Evolutionary conservation across 2,888 invertebrate species (phyloP), one percentile per base, ranked within the genome.

Genomic region (Penaeus monodon): DNA sequence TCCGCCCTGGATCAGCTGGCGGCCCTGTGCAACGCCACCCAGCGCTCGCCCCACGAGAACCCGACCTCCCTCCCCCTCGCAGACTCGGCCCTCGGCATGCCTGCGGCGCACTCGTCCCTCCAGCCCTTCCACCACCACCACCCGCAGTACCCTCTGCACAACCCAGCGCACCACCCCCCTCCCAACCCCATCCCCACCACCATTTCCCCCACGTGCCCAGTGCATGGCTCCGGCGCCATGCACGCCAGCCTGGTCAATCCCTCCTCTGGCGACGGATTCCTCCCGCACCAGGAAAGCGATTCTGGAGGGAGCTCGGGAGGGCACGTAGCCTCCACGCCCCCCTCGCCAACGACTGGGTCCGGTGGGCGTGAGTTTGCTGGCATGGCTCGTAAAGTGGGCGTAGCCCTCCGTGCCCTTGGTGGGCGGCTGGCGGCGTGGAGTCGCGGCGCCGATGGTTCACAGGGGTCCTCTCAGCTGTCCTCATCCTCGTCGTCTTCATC

Each of bases 1-100:
- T 86, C 88, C 6, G 86, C 85, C 68, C 80, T 88, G 49, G 85
- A 88, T 66, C 88, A 88, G 76, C 73, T 88, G 77, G 88, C 88
- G 10, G 82, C 85, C n/a, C 79, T 88, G 38, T 79, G 86, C 63
- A 86, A 86, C 64, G 86, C 78, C 22, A 85, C 85, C 7, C 85
- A 85, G 73, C 79, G 85, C 38, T 73, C 85, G 63, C 85, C 57
- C 57, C 57, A 57, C 57, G 57, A 57, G 57, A 57, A 57, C 57
- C 57, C 57, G 14, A 17, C 57, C 57, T 57, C 57, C 57, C 57
- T 57, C 17, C 17, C 57, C 57, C 17, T 57, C 57, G 1, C 57
- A 57, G 57, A 57, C 57, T 14, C 57, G 57, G 2, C 57, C 14
- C 57, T 57, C 57, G 17, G 57, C 57, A 73, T 33, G 33, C 33